Percentiles rank a stretch among this genome's conserved stretches.
Evolutionary conservation across 2,113 vertebrate genomes (phyloP).

Genomic region (Otocyon megalotis): DNA sequence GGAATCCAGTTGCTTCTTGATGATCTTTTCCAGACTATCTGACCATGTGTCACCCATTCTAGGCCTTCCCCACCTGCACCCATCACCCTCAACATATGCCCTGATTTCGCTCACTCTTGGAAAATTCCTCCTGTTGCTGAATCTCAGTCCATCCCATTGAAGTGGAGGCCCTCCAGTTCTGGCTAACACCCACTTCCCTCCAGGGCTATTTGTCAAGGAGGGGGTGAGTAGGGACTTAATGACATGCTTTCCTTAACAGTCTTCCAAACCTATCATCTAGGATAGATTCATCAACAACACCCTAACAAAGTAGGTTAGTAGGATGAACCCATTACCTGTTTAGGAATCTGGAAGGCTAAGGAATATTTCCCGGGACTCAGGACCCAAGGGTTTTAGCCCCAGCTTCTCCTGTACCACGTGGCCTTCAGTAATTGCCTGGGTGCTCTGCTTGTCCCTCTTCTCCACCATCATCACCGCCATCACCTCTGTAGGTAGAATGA

Average conservation of each 20-base stretch:
- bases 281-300: slow-evolving; percentile 78
- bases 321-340: slow-evolving; percentile 71
- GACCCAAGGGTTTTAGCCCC: neutral
- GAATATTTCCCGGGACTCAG: slow-evolving; percentile 25
- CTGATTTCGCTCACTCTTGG: neutral
- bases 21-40: neutral
- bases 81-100: neutral
- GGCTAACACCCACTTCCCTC: slow-evolving; percentile 67
- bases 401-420: neutral
- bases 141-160: slow-evolving; percentile 1
- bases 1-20: neutral
- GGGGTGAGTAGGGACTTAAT: slow-evolving; percentile 80
- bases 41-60: neutral
- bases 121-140: slow-evolving; percentile 19
- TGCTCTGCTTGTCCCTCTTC: neutral
- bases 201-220: slow-evolving; percentile 68
- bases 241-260: slow-evolving; percentile 79
- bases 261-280: slow-evolving; percentile 81
- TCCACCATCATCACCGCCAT: neutral
- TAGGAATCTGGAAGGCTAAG: slow-evolving; percentile 56
- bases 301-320: slow-evolving; percentile 79
- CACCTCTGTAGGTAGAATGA: slow-evolving; percentile 58
- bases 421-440: neutral
- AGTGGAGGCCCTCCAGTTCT: slow-evolving; percentile 60
- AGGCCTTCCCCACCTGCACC: neutral